Evolutionary conservation across 2,113 vertebrate species (phyloP).

Genomic region (Catharus fuscescens): DNA sequence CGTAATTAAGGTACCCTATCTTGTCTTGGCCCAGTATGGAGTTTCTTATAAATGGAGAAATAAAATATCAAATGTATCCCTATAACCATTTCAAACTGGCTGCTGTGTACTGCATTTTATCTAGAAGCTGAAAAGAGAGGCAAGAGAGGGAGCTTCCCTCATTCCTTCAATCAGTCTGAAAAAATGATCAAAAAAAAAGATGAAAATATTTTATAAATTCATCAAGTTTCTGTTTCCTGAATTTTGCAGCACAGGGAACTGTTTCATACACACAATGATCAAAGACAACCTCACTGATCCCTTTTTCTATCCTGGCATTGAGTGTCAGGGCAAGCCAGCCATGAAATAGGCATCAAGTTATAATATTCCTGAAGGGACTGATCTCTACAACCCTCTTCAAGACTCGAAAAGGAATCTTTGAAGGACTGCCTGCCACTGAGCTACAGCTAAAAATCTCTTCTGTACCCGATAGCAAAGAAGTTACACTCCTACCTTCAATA

Average conservation of each 20-base stretch:
- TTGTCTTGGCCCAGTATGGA: neutral
- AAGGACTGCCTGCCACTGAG: neutral
- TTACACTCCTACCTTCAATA: neutral
- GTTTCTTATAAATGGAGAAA: neutral
- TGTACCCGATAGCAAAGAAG: neutral
- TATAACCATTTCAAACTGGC: neutral
- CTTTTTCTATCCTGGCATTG: neutral
- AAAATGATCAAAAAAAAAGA: neutral
- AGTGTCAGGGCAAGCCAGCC: neutral
- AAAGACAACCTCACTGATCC: neutral
- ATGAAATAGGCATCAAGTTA: neutral
- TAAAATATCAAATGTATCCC: neutral
- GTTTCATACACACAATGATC: neutral
- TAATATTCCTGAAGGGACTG: neutral
- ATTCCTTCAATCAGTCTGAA: neutral
- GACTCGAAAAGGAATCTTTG: neutral
- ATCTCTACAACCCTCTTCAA: neutral
- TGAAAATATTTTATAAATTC: neutral
- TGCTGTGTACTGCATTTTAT: neutral
- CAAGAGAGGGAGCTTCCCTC: neutral
- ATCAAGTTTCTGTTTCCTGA: neutral
- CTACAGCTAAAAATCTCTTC: neutral
- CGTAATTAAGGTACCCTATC: conserved; percentile 12
- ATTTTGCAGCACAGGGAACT: neutral
- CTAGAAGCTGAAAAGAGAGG: neutral